Evolutionary conservation across 2,888 invertebrate genomes (phyloP), one percentile per base, ranked within the genome.

Genomic region (Erebia aethiops): DNA sequence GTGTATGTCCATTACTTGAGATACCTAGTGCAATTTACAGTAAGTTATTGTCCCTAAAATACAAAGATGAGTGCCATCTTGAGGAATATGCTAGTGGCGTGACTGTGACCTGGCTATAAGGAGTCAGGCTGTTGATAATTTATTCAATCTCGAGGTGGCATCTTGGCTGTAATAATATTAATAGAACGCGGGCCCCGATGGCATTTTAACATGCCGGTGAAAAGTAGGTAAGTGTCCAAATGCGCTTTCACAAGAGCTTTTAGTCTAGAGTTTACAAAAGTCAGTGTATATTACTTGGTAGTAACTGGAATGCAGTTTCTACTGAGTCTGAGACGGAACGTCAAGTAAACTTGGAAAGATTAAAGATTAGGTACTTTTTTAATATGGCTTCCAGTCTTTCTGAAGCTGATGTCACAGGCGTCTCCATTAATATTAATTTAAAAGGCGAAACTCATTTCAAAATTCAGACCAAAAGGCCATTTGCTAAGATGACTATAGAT

Each of bases 401-500:
- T 61, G 11, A n/a, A 61, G 46, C 43, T 11, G 41, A 61, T 16
- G 13, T 46, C 13, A 61, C 43, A 43, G 11, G 11, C 61, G 61
- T 43, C 11, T 11, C 41, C 61, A 46, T 54, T 41, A n/a, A 41
- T 7, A n/a, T 54, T 13, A 51, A 54, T 65, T 65, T 41, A 18
- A 54, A 16, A 63, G 49, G 26, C 14, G n/a, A 26, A 64, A 13
- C 64, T 54, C n/a, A 14, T 16, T 54, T 13, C 2, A 52, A 52
- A 14, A 41, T 52, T 65, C 43, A 41, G 41, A 41, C 11, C 35
- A 16, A 54, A 16, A 65, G 41, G 41, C 41, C 26, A 64, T 64
- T 57, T 35, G 51, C 26, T 13, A 58, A 26, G 26, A 66, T 61
- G 65, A 46, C 52, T 18, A 56, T 49, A 63, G 66, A 26, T 72